A percentile compares a stretch with the other conserved stretches of the same genome.
These are phyloP conservation scores for Chironex yamaguchii DNA, from an alignment of 30 jellyfish, hydroid and myxozoan genomes.

Conservation along the genomic window DNA sequence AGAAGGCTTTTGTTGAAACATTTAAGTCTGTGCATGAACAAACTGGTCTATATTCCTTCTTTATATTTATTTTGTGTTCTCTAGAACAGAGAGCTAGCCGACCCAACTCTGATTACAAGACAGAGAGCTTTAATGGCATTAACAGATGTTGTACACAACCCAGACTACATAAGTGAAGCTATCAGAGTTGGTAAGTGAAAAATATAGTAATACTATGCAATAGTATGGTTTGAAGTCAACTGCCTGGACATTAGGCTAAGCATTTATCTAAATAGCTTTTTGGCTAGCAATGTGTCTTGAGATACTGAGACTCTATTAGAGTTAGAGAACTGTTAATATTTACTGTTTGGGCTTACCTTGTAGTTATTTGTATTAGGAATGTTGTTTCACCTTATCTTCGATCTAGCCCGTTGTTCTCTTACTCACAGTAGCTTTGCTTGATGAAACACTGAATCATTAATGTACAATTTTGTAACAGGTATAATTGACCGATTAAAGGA, in stretches of 20 bases:
- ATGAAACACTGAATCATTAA: too few relatives aligned
- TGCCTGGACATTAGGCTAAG: too few relatives aligned
- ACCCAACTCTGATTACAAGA: constrained; percentile 54
- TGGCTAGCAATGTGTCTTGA: not conserved
- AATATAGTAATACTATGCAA: too few relatives aligned
- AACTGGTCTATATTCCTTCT: too few relatives aligned
- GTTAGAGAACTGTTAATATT: not conserved
- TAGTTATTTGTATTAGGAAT: too few relatives aligned
- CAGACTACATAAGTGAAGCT: constrained; percentile 84
- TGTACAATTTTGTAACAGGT: constrained; percentile 62
- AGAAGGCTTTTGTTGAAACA: too few relatives aligned
- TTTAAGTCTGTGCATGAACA: too few relatives aligned
- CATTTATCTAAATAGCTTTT: too few relatives aligned
- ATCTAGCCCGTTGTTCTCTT: too few relatives aligned
- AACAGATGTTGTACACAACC: constrained; percentile 90
- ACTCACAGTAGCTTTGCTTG: too few relatives aligned
- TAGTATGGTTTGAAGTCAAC: too few relatives aligned
- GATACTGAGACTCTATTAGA: not conserved
- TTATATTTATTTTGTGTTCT: not conserved
- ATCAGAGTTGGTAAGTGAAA: constrained; percentile 89
- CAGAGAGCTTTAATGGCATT: constrained; percentile 95
- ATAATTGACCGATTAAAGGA: constrained; percentile 64
- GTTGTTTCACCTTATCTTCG: too few relatives aligned
- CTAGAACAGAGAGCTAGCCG: constrained; percentile 84
- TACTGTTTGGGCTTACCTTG: not conserved